Evolutionary conservation across 2,888 invertebrate species (phyloP).

Genomic region (Phytoseiulus persimilis): DNA sequence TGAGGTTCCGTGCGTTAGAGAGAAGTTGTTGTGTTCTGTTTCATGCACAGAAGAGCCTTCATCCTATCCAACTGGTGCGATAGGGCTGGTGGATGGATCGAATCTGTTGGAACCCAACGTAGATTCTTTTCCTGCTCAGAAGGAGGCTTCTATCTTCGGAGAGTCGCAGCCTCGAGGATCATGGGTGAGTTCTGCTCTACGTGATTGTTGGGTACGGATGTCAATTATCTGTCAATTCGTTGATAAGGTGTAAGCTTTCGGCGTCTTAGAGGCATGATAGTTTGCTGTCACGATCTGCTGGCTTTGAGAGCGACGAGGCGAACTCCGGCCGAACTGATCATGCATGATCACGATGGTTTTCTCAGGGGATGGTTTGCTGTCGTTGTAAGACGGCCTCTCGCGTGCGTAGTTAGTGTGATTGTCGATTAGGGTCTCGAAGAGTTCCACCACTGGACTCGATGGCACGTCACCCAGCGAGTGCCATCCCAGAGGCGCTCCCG

Average conservation of each 20-base stretch:
- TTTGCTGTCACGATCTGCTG: too few species aligned
- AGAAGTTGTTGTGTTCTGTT: background rate
- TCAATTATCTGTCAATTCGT: background rate
- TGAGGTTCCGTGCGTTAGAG: background rate
- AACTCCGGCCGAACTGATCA: too few species aligned
- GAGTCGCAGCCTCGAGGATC: background rate
- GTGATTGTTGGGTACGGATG: background rate
- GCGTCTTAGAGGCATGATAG: too few species aligned
- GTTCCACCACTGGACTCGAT: too few species aligned
- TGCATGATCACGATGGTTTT: too few species aligned
- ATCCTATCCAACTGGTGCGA: background rate
- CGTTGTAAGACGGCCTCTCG: too few species aligned
- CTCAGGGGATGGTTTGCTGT: too few species aligned
- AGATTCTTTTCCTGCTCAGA: background rate
- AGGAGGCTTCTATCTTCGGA: background rate
- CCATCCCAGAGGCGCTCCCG: too few species aligned
- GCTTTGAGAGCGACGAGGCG: too few species aligned
- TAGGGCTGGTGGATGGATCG: background rate
- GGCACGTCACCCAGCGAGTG: too few species aligned
- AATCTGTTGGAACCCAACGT: background rate
- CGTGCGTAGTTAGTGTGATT: too few species aligned
- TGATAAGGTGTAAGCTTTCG: background rate
- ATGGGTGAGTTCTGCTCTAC: background rate
- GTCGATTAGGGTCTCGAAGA: too few species aligned
- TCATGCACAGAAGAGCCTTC: background rate